Evolutionary conservation across 2,888 invertebrate species (phyloP).

Genomic region (Erannis defoliaria): DNA sequence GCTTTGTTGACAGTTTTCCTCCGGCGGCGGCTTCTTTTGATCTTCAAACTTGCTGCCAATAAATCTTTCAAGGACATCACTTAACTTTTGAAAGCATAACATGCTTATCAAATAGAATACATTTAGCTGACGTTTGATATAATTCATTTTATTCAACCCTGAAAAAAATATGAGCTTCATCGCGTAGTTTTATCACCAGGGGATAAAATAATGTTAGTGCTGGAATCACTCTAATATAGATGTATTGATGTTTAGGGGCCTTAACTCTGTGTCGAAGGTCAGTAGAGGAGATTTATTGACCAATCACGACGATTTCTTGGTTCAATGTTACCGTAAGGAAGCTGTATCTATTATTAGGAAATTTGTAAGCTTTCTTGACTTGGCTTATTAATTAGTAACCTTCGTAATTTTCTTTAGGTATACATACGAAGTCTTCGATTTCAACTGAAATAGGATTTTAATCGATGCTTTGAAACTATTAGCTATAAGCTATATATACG

Average conservation of each 20-base stretch:
- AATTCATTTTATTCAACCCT: slow-evolving; percentile 5
- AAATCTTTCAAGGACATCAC: slow-evolving; percentile 18
- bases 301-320: slow-evolving; percentile 30
- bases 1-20: slow-evolving; percentile 21
- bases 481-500: too few species aligned
- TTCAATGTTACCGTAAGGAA: slow-evolving; percentile 8
- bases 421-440: too few species aligned
- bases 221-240: slow-evolving; percentile 34
- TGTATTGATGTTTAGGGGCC: slow-evolving; percentile 30
- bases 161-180: slow-evolving; percentile 22
- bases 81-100: slow-evolving; percentile 16
- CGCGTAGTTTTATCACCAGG: slow-evolving; percentile 10
- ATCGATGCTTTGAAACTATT: too few species aligned
- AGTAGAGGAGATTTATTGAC: slow-evolving; percentile 35
- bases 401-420: background rate
- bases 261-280: slow-evolving; percentile 28
- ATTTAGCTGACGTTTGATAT: slow-evolving; percentile 1
- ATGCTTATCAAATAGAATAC: slow-evolving; percentile 6
- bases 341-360: background rate
- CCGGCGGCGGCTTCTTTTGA: slow-evolving; percentile 3
- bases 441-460: too few species aligned
- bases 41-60: slow-evolving; percentile 17
- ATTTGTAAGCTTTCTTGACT: background rate
- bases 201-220: background rate
- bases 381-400: background rate